Evolutionary conservation across 2,113 vertebrate genomes (phyloP).

Genomic region (Triplophysa rosa): DNA sequence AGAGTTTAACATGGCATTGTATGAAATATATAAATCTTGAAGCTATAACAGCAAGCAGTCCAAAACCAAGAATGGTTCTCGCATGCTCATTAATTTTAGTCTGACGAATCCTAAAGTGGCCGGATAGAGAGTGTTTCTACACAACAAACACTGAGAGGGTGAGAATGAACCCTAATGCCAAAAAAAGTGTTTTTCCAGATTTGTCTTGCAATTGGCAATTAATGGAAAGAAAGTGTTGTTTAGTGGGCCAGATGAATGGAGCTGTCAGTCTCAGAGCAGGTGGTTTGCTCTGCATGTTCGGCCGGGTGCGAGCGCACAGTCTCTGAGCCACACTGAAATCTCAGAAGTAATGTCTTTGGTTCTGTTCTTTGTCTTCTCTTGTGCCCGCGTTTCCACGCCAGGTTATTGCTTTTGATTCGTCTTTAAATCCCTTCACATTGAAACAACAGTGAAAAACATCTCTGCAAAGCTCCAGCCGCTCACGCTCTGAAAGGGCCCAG

Average conservation of each 20-base stretch:
- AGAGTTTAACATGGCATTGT: neutral
- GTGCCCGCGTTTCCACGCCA: constrained; percentile 14
- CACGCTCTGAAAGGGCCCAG: neutral
- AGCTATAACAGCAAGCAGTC: neutral
- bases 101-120: constrained; percentile 14
- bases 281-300: constrained; percentile 34
- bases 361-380: constrained; percentile 38
- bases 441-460: constrained; percentile 22
- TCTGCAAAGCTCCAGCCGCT: constrained; percentile 8
- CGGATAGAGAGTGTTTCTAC: constrained; percentile 38
- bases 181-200: constrained; percentile 44
- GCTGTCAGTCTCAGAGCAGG: constrained; percentile 51
- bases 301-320: neutral
- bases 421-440: constrained; percentile 31
- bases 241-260: constrained; percentile 47
- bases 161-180: constrained; percentile 31
- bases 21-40: neutral
- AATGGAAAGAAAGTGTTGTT: constrained; percentile 46
- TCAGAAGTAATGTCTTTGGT: constrained; percentile 48
- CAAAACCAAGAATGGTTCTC: neutral
- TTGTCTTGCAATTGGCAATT: constrained; percentile 52
- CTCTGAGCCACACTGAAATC: constrained; percentile 42
- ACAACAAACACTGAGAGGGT: constrained; percentile 43
- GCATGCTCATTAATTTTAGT: constrained; percentile 8
- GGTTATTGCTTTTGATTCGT: constrained; percentile 28